Evolutionary conservation across 2,113 vertebrate species (phyloP), one percentile per base, ranked within the genome.

Genomic region (Platycercus adscitus): DNA sequence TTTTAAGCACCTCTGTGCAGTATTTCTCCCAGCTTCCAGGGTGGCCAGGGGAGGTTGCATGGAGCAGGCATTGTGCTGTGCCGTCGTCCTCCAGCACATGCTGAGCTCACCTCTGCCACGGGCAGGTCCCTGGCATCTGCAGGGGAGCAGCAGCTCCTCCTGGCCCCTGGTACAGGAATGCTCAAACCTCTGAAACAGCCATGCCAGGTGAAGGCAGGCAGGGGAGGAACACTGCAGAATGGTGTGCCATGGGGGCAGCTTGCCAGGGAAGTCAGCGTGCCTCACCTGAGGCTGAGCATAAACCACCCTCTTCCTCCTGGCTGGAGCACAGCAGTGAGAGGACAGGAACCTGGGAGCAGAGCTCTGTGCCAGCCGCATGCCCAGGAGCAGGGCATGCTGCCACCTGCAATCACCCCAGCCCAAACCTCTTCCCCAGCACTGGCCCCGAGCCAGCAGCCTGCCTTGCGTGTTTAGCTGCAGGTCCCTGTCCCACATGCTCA

Each of bases 31-130:
- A 1, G 1, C 21, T 39, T 31, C 41, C 71, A 19, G 28, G 0
- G 0, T 7, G 0, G 46, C 60, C 2, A 2, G 8, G 20, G 7
- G 3, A 26, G 33, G 37, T 12, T 24, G 21, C 7, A 0, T 1
- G 10, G 35, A 41, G 7, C 31, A 13, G 44, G 33, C 0, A 0
- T 44, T 2, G 52, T 15, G 50, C 31, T 31, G 35, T 2, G 6
- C 25, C 4, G 0, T 25, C 1, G 0, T 6, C 17, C 81, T 13
- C 17, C 17, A n/a, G 89, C 53, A 4, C 1, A 3, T 15, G 65
- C 35, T 24, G 29, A 10, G 70, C 50, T 41, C 4, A 1, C 55
- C 64, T 1, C 2, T 3, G 80, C 77, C 35, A 0, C 3, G 3
- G 35, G 53, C 73, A 11, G 16, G 20, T 19, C 4, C 35, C 29